Conservation (phyloP, 2,797 vertebrate genomes). For the Mallotus villosus region DNA sequence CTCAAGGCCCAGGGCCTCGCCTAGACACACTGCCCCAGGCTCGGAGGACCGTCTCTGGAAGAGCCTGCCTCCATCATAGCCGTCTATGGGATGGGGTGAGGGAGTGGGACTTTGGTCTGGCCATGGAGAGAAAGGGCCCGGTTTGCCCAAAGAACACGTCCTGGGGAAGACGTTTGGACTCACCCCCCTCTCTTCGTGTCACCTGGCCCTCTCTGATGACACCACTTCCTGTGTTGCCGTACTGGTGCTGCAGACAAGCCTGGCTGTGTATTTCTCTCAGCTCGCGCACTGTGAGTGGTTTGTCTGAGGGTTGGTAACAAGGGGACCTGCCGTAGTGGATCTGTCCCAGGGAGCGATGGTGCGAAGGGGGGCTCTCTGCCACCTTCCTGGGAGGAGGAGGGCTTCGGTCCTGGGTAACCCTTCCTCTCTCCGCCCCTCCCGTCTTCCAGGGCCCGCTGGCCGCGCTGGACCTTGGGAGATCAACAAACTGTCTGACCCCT, state of each 20-base stretch:
- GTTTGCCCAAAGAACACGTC: conserved; percentile 60
- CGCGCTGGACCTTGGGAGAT: conserved; percentile 19
- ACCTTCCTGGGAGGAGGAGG: conserved; percentile 1
- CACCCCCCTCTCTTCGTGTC: not conserved
- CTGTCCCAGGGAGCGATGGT: conserved; percentile 56
- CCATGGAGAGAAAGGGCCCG: conserved; percentile 55
- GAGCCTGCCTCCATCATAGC: not conserved
- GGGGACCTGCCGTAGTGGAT: conserved; percentile 44
- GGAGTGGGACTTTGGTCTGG: conserved; percentile 56
- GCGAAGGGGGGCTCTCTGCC: conserved; percentile 41
- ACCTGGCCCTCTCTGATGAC: conserved; percentile 8
- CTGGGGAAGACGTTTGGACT: conserved; percentile 35
- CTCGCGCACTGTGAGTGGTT: conserved; percentile 26
- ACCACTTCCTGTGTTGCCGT: not conserved
- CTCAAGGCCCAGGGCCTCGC: conserved; percentile 26
- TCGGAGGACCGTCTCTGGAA: conserved; percentile 62
- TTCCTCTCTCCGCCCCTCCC: not conserved
- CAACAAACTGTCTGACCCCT: not conserved
- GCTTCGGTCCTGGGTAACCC: conserved; percentile 14
- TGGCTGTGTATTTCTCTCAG: conserved; percentile 40
- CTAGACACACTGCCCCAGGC: conserved; percentile 25
- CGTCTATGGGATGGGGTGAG: conserved; percentile 35
- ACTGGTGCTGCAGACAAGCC: conserved; percentile 5
- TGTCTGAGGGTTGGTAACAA: conserved; percentile 40
- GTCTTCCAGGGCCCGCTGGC: conserved; percentile 34